Percentiles rank a stretch among this genome's conserved stretches.
Evolutionary conservation across 2,797 vertebrate genomes (phyloP).

Genomic region (Tinamus major): DNA sequence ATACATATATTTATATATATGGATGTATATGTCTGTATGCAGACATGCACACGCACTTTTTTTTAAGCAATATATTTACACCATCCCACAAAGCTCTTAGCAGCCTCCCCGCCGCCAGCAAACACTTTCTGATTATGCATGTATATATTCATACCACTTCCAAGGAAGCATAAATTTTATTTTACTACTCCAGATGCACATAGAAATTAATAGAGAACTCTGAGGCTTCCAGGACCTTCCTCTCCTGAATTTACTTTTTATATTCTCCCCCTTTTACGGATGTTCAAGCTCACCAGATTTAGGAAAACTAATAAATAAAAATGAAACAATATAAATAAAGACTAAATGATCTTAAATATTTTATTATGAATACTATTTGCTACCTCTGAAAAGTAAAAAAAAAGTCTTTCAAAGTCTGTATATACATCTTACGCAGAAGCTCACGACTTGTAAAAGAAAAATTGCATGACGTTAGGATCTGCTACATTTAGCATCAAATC

Average conservation of each 20-base stretch:
- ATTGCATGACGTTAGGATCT: not conserved
- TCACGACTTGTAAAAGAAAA: not conserved
- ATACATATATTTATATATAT: not conserved
- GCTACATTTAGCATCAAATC: slow-evolving; percentile 53
- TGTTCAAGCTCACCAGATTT: not conserved
- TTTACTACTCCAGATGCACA: not conserved
- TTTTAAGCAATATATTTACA: not conserved
- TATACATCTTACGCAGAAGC: slow-evolving; percentile 5
- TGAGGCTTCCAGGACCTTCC: not conserved
- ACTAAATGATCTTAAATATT: not conserved
- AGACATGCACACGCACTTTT: not conserved
- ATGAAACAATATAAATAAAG: not conserved
- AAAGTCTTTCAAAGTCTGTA: not conserved
- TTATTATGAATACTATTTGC: not conserved
- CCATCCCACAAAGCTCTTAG: not conserved
- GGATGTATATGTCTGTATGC: not conserved
- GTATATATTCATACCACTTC: not conserved
- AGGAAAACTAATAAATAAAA: slow-evolving; percentile 5
- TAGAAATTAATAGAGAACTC: not conserved
- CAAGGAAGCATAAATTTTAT: not conserved
- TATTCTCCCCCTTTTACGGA: not conserved
- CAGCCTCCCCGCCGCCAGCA: not conserved
- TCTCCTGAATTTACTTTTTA: not conserved
- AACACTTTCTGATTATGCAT: not conserved
- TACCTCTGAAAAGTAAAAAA: slow-evolving; percentile 13